Evolutionary conservation across 1,140 invertebrate genomes (phyloP).

Genomic region (Drosophila sproati): DNA sequence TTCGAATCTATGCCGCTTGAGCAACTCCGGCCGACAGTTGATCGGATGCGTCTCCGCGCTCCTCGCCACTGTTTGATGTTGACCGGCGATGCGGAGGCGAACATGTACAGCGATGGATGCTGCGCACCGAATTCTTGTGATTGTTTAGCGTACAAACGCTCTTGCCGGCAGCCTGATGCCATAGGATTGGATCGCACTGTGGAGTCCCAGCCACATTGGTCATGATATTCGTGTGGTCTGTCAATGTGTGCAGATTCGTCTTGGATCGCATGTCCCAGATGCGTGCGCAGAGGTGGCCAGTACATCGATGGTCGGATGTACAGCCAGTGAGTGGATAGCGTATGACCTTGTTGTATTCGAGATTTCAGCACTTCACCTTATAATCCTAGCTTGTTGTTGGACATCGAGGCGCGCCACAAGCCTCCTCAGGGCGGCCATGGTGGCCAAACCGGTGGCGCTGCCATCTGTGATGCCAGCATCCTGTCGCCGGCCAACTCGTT

Average conservation of each 20-base stretch:
- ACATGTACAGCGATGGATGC: slow-evolving; percentile 97
- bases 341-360: slow-evolving; percentile 99
- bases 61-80: slow-evolving; percentile 99
- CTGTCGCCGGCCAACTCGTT: slow-evolving; percentile 85
- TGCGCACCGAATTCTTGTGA: slow-evolving; percentile 99
- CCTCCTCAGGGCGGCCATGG: not conserved
- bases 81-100: slow-evolving; percentile 98
- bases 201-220: slow-evolving; percentile 95
- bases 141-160: slow-evolving; percentile 98
- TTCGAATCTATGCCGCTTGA: slow-evolving; percentile 95
- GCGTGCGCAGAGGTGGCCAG: slow-evolving; percentile 96
- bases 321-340: slow-evolving; percentile 96
- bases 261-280: slow-evolving; percentile 99
- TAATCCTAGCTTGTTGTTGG: slow-evolving; percentile 94
- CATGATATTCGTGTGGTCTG: slow-evolving; percentile 98
- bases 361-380: slow-evolving; percentile 99
- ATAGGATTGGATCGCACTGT: slow-evolving; percentile 91
- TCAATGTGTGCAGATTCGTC: slow-evolving; percentile 98
- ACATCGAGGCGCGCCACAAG: slow-evolving; percentile 54
- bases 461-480: slow-evolving; percentile 62
- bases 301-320: slow-evolving; percentile 98
- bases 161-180: slow-evolving; percentile 98
- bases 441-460: not conserved
- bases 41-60: slow-evolving; percentile 98
- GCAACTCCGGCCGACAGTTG: slow-evolving; percentile 98